Evolutionary conservation across 1,140 invertebrate species (phyloP).

Genomic region (Nasonia vitripennis): DNA sequence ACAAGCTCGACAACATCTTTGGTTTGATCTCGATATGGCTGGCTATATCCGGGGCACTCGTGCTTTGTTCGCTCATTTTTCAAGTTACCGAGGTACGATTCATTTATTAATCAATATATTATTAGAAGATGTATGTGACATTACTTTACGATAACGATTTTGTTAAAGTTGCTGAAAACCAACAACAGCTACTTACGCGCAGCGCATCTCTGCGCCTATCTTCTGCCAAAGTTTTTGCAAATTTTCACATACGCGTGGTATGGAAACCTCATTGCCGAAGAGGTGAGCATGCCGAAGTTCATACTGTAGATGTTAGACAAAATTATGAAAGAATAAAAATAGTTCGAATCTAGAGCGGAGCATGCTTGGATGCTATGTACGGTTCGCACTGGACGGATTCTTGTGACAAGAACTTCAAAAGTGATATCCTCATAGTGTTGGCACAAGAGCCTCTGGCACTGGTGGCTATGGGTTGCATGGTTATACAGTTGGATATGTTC

Average conservation of each 20-base stretch:
- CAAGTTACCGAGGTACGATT: not conserved
- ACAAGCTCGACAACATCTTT: not conserved
- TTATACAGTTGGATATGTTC: not conserved
- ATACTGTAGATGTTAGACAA: too few species aligned
- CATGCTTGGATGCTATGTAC: slow-evolving; percentile 46
- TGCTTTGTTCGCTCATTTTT: not conserved
- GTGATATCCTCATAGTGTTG: not conserved
- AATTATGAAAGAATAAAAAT: not conserved
- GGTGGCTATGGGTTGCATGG: not conserved
- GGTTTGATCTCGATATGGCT: slow-evolving; percentile 4
- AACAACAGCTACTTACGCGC: not conserved
- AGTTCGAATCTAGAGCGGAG: slow-evolving; percentile 43
- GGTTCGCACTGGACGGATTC: slow-evolving; percentile 31
- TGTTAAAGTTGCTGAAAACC: not conserved
- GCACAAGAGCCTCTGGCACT: not conserved
- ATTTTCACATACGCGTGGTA: not conserved
- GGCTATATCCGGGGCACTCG: not conserved
- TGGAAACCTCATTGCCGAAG: not conserved
- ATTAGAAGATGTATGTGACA: too few species aligned
- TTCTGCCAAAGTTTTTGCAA: not conserved
- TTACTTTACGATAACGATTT: not conserved
- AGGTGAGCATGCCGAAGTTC: not conserved
- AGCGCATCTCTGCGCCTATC: not conserved
- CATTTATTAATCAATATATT: not conserved
- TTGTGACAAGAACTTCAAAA: not conserved